These are phyloP conservation scores for Eufriesea mexicana DNA, from an alignment of 1,140 invertebrate species.

Conservation along the genomic window DNA sequence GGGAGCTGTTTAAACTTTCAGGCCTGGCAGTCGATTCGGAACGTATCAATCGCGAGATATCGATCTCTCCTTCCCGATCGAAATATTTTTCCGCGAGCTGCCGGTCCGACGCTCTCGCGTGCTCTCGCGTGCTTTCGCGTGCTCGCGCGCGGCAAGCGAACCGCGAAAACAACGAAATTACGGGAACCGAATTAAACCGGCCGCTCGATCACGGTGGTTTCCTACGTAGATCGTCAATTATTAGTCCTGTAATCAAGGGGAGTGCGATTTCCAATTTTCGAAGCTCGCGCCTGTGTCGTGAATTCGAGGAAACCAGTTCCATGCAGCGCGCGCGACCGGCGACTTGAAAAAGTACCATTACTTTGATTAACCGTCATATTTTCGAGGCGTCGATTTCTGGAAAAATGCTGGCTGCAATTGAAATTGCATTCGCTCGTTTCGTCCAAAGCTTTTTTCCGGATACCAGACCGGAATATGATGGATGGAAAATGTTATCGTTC, in stretches of 20 bases:
- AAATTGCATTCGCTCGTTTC: conserved; percentile 3
- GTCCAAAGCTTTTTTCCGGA: neutral
- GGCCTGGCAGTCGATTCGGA: neutral
- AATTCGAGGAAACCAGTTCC: neutral
- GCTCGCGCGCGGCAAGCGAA: conserved; percentile 8
- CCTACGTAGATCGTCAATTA: conserved; percentile 62
- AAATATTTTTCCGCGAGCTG: neutral
- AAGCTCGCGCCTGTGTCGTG: conserved; percentile 1
- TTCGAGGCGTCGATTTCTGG: conserved; percentile 46
- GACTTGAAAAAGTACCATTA: conserved; percentile 66
- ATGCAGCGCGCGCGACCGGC: neutral
- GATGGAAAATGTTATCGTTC: neutral
- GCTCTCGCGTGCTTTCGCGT: too few relatives aligned
- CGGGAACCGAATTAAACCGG: conserved; percentile 50
- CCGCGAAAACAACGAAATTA: conserved; percentile 53
- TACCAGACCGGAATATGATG: neutral
- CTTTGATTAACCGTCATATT: conserved; percentile 72
- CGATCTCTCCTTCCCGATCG: neutral
- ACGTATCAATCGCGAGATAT: neutral
- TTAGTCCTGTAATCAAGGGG: conserved; percentile 68
- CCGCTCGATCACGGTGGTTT: conserved; percentile 11
- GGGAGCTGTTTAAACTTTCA: conserved; percentile 8
- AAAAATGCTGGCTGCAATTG: conserved; percentile 29
- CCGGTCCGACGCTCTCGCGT: neutral
- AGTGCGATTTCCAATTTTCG: conserved; percentile 71